Base-by-base conservation (phyloP, 2,888 invertebrate species). In the Polydesmus complanatus region DNA sequence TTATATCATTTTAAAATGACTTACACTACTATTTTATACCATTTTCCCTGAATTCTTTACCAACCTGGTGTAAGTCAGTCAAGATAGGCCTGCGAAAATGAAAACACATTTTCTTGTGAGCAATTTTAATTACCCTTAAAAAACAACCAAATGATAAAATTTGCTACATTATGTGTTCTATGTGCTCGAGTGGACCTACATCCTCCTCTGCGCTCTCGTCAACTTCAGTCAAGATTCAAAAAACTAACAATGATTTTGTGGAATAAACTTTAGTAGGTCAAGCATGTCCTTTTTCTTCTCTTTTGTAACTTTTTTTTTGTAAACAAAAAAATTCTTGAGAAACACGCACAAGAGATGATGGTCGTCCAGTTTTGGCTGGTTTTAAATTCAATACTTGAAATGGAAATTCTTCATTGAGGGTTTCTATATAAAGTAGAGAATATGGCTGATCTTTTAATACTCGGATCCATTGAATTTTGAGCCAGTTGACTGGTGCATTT, bases 391-490 rank as follows among this genome's bases (percentile, higher is more conserved):
- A 8, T 19, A 8, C 14, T 19, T 19, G 14, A 19, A 52, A 52
- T 8, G 14, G 18, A 18, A 18, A 11, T 18, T 52, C 52, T 14
- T 52, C 52, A 18, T 52, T 19, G 8, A 52, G 19, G 18, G 52
- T 18, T 52, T 52, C 52, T 19, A 18, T 52, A 19, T 18, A 52
- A 11, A 18, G 21, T 18, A 52, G 11, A 18, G 21, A 18, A 19
- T 18, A 52, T 8, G 52, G 52, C 11, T 19, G 18, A 18, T 19
- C 52, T 14, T 19, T 14, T 8, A 18, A 8, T 18, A 18, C 14
- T 54, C 54, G 54, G 5, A 54, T n/a, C 54, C 54, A 54, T 54
- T 25, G 22, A 54, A 54, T 54, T 3, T 54, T 54, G 22, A 26
- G 11, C 54, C 54, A 54, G 3, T 54, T 54, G 3, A 54, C 22